Percentiles rank a stretch among this genome's conserved stretches.
These are phyloP conservation scores for Dermatemys mawii DNA, from an alignment of 2,113 vertebrate species.

Conservation along the genomic window DNA sequence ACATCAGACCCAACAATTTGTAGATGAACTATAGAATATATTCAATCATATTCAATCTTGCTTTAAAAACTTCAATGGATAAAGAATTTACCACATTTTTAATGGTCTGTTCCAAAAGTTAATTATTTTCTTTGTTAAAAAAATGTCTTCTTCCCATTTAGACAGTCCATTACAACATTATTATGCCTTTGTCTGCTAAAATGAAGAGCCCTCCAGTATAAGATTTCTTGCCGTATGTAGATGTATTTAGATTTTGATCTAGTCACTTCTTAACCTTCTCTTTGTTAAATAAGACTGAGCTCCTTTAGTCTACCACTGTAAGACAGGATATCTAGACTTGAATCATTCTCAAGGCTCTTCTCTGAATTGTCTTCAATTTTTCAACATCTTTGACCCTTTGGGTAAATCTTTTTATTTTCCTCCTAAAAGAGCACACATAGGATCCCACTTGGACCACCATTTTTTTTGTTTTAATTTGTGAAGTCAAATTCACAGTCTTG, in stretches of 20 bases:
- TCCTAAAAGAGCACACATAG: not conserved
- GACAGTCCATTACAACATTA: not conserved
- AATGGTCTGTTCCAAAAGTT: not conserved
- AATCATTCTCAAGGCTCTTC: not conserved
- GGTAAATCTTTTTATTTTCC: not conserved
- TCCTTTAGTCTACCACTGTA: not conserved
- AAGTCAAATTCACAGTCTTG: not conserved
- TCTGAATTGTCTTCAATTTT: not conserved
- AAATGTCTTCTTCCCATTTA: not conserved
- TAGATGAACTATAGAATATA: accelerated
- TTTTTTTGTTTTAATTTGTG: not conserved
- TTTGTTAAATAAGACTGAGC: not conserved
- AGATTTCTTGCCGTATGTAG: accelerated
- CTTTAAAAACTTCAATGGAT: not conserved
- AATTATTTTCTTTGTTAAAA: not conserved
- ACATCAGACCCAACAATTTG: not conserved
- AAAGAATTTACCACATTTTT: not conserved
- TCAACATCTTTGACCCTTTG: not conserved
- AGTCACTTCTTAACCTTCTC: not conserved
- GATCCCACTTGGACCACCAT: not conserved
- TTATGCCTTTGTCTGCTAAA: not conserved
- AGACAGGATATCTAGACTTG: not conserved
- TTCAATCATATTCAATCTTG: not conserved
- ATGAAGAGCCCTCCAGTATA: not conserved
- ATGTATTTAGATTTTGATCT: not conserved